A percentile compares a stretch with the other conserved stretches of the same genome.
These are phyloP conservation scores for Drosophila seguyi DNA, from an alignment of 1,140 invertebrate genomes.

Conservation along the genomic window DNA sequence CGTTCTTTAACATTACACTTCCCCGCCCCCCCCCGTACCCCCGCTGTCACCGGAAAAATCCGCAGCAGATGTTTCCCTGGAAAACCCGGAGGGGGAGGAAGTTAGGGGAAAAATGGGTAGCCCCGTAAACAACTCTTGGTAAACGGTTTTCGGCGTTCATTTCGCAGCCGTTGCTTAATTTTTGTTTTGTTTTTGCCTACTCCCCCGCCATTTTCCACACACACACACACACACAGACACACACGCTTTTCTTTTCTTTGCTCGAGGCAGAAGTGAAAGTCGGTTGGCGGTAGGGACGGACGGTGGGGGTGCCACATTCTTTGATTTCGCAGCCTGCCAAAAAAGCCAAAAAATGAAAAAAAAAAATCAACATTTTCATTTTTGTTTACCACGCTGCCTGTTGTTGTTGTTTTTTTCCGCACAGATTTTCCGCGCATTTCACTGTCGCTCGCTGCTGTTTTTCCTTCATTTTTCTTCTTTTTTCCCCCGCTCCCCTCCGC, in stretches of 20 bases:
- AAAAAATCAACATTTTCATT: constrained; percentile 36
- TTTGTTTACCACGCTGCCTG: constrained; percentile 17
- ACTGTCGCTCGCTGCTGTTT: constrained; percentile 46
- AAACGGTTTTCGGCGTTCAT: constrained; percentile 79
- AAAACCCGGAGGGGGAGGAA: not conserved
- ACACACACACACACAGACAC: not conserved
- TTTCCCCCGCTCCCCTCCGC: not conserved
- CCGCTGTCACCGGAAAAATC: constrained; percentile 12
- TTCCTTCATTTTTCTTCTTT: constrained; percentile 4
- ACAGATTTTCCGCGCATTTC: constrained; percentile 76
- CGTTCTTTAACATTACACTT: constrained; percentile 43
- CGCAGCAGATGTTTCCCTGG: constrained; percentile 24
- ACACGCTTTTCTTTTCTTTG: constrained; percentile 39
- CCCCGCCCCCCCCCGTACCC: not conserved
- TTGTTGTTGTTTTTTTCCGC: constrained; percentile 48
- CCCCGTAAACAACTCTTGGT: constrained; percentile 77
- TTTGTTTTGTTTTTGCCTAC: constrained; percentile 47
- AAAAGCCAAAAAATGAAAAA: constrained; percentile 14
- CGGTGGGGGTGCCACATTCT: constrained; percentile 40
- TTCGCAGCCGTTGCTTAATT: constrained; percentile 80
- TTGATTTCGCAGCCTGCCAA: constrained; percentile 50
- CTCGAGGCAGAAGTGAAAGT: constrained; percentile 75
- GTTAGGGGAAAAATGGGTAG: constrained; percentile 50
- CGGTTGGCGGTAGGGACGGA: not conserved
- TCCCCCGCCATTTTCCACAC: constrained; percentile 5